These are phyloP conservation scores for Eulacestoma nigropectus DNA, from an alignment of 2,113 vertebrate species.

Conservation along the genomic window DNA sequence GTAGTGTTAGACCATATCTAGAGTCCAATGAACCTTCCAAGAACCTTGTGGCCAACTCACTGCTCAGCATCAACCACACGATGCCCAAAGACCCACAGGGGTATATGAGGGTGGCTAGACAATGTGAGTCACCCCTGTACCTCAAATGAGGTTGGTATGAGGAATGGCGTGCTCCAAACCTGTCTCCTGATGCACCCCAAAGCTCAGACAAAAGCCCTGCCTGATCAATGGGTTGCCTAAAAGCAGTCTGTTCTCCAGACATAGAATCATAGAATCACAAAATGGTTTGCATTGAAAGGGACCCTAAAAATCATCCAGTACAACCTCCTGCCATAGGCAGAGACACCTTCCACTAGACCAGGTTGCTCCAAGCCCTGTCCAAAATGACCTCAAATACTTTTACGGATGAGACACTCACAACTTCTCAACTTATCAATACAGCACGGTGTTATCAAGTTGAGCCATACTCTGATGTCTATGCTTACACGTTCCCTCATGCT, in stretches of 20 bases:
- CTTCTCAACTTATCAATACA: not conserved
- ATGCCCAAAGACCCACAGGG: not conserved
- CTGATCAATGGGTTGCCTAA: not conserved
- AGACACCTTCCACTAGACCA: not conserved
- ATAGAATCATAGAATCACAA: not conserved
- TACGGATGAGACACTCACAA: not conserved
- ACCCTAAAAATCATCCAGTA: not conserved
- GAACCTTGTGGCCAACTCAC: not conserved
- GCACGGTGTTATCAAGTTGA: not conserved
- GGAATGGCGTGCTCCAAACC: not conserved
- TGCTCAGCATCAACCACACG: not conserved
- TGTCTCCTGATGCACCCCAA: not conserved
- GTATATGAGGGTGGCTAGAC: not conserved
- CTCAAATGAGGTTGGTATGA: not conserved
- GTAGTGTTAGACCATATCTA: not conserved
- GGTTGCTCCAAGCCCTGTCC: not conserved
- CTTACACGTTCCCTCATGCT: not conserved
- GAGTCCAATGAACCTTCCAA: not conserved
- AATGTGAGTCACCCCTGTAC: not conserved
- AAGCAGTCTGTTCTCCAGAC: not conserved
- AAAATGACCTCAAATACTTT: not conserved
- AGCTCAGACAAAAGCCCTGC: not conserved
- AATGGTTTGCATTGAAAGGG: not conserved
- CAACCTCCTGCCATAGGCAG: not conserved
- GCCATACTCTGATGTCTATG: not conserved